Evolutionary conservation across 2,113 vertebrate genomes (phyloP).

Genomic region (Brachyistius frenatus): DNA sequence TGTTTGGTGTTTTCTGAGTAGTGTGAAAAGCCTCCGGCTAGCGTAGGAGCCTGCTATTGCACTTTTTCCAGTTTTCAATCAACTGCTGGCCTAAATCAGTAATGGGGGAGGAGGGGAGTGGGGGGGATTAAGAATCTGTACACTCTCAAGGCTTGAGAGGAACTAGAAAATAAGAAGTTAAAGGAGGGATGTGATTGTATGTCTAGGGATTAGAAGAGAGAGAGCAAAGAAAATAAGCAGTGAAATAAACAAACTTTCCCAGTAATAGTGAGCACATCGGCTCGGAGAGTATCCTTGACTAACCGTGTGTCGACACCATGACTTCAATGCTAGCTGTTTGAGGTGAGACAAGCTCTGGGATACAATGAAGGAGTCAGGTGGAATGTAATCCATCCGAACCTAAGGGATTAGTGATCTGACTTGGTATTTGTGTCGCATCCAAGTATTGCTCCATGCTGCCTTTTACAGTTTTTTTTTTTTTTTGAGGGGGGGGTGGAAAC

Average conservation of each 20-base stretch:
- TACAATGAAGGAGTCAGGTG: constrained; percentile 26
- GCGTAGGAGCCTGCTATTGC: constrained; percentile 55
- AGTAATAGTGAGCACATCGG: constrained; percentile 12
- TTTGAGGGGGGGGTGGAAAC: background rate
- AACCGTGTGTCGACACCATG: constrained; percentile 50
- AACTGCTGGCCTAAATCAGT: constrained; percentile 74
- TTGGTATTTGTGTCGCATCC: constrained; percentile 29
- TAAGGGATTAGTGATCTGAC: constrained; percentile 50
- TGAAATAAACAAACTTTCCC: constrained; percentile 34
- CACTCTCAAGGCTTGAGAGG: constrained; percentile 51
- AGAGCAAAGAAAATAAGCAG: constrained; percentile 27
- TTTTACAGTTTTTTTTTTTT: constrained; percentile 21
- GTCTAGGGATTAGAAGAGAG: constrained; percentile 64
- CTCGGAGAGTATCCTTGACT: constrained; percentile 32
- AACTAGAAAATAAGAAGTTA: constrained; percentile 64
- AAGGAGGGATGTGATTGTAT: constrained; percentile 53
- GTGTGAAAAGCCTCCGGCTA: constrained; percentile 65
- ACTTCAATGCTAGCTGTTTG: constrained; percentile 23
- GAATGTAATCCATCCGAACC: constrained; percentile 55
- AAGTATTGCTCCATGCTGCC: constrained; percentile 2
- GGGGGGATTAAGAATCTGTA: constrained; percentile 63
- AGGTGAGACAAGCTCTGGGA: constrained; percentile 25
- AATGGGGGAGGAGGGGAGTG: constrained; percentile 35
- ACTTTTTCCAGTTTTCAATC: constrained; percentile 77
- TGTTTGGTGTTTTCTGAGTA: constrained; percentile 52